Base-by-base conservation (phyloP, 2,888 invertebrate species). In the Drosophila rellima region DNA sequence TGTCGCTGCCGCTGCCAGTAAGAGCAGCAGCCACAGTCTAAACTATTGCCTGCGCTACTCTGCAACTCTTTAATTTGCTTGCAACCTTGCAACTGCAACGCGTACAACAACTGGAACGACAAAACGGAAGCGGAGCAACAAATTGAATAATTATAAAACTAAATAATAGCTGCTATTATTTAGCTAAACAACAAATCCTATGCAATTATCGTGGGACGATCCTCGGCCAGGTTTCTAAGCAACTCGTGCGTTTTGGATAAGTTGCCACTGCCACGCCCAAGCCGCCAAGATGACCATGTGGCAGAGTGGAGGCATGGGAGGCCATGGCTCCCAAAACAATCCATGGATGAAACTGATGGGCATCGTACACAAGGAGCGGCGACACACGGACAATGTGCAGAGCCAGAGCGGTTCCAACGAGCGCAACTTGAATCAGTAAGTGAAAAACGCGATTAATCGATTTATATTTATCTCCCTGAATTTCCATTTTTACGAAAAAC, bases 331-430 rank as follows among this genome's bases (percentile, higher is more conserved):
- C 93, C 95, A 95, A 92, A 96, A 96, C 94, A 96, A 96, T 93
- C 96, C 96, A 90, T 96, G 96, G 96, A 95, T 96, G 95, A 96
- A 96, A 92, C 93, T 96, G 81, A 96, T 96, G 96, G 96, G 96
- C 91, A 96, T 96, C 90, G 95, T 96, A 85, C 96, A 96, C 93
- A 95, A 96, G 93, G 95, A 96, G 91, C 93, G 95, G 74, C 93
- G 95, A 65, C 95, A 95, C 91, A 94, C 95, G 93, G 95, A 95
- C 78, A 94, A 94, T 68, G 92, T 93, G 77, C 93, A 93, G 80
- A 93, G 93, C 73, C 93, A 93, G 71, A 94, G 94, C 64, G 93
- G 93, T 66, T 94, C 94, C 90, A 94, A 94, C 90, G 95, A 95
- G 85, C 93, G 95, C 84, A 94, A 94, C 83, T 93, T 95, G 91